These are phyloP conservation scores for Marasmarcha lunaedactyla DNA, from an alignment of 2,888 invertebrate genomes.

Conservation along the genomic window DNA sequence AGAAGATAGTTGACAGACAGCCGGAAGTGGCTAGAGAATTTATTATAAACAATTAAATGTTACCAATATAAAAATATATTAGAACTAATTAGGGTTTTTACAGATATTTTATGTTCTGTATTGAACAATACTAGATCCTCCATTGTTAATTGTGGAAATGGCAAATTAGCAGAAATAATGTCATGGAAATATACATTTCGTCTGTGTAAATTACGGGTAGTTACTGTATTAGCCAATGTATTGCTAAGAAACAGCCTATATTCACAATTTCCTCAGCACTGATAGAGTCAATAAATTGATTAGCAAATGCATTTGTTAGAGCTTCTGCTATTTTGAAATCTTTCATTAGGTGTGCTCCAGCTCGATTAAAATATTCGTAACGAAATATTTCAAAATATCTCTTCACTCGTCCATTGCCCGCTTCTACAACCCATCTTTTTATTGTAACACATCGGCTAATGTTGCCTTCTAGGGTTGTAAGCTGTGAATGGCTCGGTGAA, in stretches of 20 bases:
- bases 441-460: conserved; percentile 7
- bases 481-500: conserved; percentile 7
- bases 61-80: too few relatives aligned
- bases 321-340: conserved; percentile 1
- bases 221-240: too few relatives aligned
- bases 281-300: not conserved
- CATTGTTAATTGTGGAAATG: not conserved
- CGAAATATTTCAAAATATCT: not conserved
- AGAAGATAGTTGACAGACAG: too few relatives aligned
- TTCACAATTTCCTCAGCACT: not conserved
- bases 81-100: too few relatives aligned
- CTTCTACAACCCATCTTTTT: conserved; percentile 10
- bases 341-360: not conserved
- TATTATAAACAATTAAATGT: too few relatives aligned
- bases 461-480: conserved; percentile 8
- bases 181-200: not conserved
- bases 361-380: not conserved
- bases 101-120: too few relatives aligned
- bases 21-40: too few relatives aligned
- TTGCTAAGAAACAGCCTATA: too few relatives aligned
- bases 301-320: not conserved
- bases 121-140: not conserved
- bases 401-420: conserved; percentile 9
- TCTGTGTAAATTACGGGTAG: not conserved
- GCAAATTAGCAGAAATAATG: not conserved